These are phyloP conservation scores for Stigmatopora nigra DNA, from an alignment of 2,113 vertebrate genomes.

Conservation along the genomic window DNA sequence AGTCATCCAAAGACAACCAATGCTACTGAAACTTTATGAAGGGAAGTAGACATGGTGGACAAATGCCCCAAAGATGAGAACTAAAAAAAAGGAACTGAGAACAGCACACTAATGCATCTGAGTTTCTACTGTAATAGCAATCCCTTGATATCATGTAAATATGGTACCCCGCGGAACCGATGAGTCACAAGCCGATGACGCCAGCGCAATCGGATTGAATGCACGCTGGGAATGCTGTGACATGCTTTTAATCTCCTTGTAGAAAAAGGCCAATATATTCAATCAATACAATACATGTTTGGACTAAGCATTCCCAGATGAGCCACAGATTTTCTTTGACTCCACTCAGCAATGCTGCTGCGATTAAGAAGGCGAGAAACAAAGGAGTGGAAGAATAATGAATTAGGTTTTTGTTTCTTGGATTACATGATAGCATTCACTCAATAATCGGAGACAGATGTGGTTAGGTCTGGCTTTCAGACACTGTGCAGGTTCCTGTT, in stretches of 20 bases:
- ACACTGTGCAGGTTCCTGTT: slow-evolving; percentile 33
- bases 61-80: background rate
- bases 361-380: background rate
- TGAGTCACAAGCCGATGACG: background rate
- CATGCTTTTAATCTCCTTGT: background rate
- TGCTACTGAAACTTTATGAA: too few species aligned
- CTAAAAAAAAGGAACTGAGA: background rate
- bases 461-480: slow-evolving; percentile 24
- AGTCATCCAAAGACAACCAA: too few species aligned
- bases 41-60: background rate
- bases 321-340: background rate
- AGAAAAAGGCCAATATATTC: background rate
- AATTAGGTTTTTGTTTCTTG: background rate
- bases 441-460: slow-evolving; percentile 41
- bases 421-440: background rate
- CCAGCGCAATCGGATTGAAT: background rate
- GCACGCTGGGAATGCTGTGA: background rate
- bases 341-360: background rate
- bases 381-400: background rate
- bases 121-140: background rate
- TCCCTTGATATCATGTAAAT: background rate
- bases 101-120: background rate
- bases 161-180: background rate
- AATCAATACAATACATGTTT: background rate
- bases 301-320: background rate